Evolutionary conservation across 2,797 vertebrate species (phyloP).

Genomic region (Pygocentrus nattereri): DNA sequence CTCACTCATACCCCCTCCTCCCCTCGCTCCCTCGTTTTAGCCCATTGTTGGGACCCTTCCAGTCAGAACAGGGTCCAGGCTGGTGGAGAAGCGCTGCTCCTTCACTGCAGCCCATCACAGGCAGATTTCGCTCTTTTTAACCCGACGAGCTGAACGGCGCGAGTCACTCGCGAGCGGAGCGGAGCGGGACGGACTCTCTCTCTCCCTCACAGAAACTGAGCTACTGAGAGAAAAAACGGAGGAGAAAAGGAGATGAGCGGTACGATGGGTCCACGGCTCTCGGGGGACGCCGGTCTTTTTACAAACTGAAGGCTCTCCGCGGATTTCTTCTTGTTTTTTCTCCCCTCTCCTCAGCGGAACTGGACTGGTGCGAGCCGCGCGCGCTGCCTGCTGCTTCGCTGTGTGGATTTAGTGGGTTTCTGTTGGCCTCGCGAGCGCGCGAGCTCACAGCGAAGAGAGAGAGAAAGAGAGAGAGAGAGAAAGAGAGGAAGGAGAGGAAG

Average conservation of each 20-base stretch:
- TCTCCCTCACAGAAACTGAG: background rate
- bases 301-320: background rate
- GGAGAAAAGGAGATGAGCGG: conserved; percentile 6
- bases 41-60: conserved; percentile 80
- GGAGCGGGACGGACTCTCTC: background rate
- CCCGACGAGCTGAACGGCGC: conserved; percentile 1
- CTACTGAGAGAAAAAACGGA: background rate
- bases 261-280: conserved; percentile 15
- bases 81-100: conserved; percentile 57
- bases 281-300: background rate
- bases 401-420: conserved; percentile 66
- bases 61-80: conserved; percentile 57
- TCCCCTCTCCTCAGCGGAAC: background rate
- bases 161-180: too few relatives aligned
- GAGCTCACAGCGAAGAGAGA: conserved; percentile 29
- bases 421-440: conserved; percentile 41
- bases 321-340: background rate
- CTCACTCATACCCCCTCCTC: conserved; percentile 52
- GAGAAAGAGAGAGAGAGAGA: conserved; percentile 39
- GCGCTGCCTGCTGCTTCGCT: conserved; percentile 24
- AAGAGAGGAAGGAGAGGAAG: conserved; percentile 18
- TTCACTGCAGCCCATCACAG: conserved; percentile 21
- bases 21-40: conserved; percentile 61
- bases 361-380: conserved; percentile 5
- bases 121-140: background rate